Base-by-base conservation (phyloP, 2,888 invertebrate species). In the Macrophya alboannulata region DNA sequence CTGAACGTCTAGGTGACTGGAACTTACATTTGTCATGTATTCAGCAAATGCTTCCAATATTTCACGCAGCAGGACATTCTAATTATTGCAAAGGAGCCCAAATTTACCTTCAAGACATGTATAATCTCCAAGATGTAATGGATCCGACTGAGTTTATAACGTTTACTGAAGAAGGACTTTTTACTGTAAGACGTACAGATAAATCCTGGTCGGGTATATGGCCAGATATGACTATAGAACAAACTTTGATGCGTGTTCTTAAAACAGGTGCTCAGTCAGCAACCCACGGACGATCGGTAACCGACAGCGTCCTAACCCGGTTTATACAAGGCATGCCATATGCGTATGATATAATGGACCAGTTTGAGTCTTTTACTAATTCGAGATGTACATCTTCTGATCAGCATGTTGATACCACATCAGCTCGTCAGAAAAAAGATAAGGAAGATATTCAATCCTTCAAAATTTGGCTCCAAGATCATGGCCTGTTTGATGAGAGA, bases 311-410 rank as follows among this genome's bases (percentile, higher is more conserved):
- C 12, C 3, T 85, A 12, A 6, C 79, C 15, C 79, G 85, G n/a
- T 85, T 55, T 65, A 76, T 85, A 40, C 68, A 21, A 55, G 85
- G 72, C 15, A 82, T 85, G 82, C 85, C 71, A 31, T 81, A 43
- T n/a, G 82, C 86, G n/a, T 72, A 51, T 25, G 85, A 85, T 51
- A 40, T 85, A 10, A 72, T 85, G 85, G 83, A 85, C 8, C 59
- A 65, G 37, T 31, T 85, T 17, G 85, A 85, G 40, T 15, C 43
- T 9, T 82, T 81, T 21, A 37, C 72, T 15, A 59, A 84, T 83
- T 59, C 21, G 15, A 85, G 76, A 83, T 31, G 40, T 40, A 72
- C 59, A 2, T 55, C 51, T 40, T 82, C 59, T n/a, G 85, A 85
- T 15, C 85, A 83, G 21, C 85, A 85, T 45, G 51, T 76, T 21